Conservation (phyloP, 2,888 invertebrate genomes). For the Drosophila monieri region DNA sequence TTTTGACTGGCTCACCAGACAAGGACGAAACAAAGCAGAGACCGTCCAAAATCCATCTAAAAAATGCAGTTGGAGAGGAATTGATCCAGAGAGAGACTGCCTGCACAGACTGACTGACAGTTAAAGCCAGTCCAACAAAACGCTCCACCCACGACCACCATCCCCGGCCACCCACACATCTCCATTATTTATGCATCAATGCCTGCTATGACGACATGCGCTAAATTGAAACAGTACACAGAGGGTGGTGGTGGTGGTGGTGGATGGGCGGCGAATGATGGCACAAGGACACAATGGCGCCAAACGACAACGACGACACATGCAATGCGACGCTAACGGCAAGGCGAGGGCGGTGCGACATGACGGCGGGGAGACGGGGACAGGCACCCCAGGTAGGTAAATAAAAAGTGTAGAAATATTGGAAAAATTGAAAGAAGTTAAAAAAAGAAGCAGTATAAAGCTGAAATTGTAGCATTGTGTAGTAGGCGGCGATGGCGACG, state of each 20-base stretch:
- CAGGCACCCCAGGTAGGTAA: conserved; percentile 51
- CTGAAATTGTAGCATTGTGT: conserved; percentile 48
- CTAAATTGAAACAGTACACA: conserved; percentile 76
- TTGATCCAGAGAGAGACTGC: conserved; percentile 49
- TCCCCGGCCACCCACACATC: conserved; percentile 31
- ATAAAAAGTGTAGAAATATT: conserved; percentile 57
- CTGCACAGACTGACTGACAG: conserved; percentile 67
- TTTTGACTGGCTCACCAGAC: conserved; percentile 60
- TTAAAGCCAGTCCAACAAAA: conserved; percentile 72
- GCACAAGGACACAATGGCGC: conserved; percentile 71
- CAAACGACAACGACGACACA: conserved; percentile 62
- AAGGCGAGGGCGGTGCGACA: background rate
- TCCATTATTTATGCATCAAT: conserved; percentile 81
- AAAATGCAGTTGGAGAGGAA: conserved; percentile 65
- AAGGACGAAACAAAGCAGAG: conserved; percentile 29
- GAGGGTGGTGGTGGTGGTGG: conserved; percentile 11
- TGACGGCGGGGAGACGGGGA: background rate
- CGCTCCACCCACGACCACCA: conserved; percentile 24
- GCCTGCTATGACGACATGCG: conserved; percentile 80
- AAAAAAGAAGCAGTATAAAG: conserved; percentile 21
- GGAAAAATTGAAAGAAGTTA: conserved; percentile 56
- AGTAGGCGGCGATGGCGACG: conserved; percentile 28
- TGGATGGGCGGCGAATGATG: conserved; percentile 16
- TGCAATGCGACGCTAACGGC: conserved; percentile 62
- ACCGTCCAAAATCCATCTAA: conserved; percentile 56